Conservation (phyloP, 2,888 invertebrate species). For the Volucella bombylans region DNA sequence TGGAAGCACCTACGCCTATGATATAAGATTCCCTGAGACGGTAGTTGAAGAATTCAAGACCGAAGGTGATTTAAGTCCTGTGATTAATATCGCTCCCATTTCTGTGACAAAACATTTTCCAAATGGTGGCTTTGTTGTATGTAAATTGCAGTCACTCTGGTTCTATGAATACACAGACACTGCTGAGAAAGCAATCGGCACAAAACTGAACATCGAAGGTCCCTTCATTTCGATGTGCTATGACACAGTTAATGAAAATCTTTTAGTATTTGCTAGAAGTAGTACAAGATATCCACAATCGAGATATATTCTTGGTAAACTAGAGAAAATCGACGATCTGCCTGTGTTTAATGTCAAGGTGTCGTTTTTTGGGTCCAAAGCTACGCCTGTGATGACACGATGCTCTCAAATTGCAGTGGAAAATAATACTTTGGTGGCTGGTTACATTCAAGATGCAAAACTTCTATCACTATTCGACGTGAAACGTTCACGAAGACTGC, state of each 20-base stretch:
- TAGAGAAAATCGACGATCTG: constrained; percentile 83
- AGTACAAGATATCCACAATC: constrained; percentile 84
- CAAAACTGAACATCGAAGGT: constrained; percentile 86
- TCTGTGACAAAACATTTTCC: constrained; percentile 82
- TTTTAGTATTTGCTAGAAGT: constrained; percentile 89
- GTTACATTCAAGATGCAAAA: constrained; percentile 89
- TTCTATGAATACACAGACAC: constrained; percentile 84
- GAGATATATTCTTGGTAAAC: constrained; percentile 84
- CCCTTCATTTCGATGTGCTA: constrained; percentile 90
- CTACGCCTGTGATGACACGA: constrained; percentile 86
- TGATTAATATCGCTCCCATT: constrained; percentile 86
- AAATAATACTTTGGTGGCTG: constrained; percentile 86
- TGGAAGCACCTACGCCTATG: constrained; percentile 89
- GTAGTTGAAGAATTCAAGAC: constrained; percentile 83
- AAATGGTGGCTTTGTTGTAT: constrained; percentile 87
- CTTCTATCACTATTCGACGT: constrained; percentile 87
- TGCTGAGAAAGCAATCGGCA: constrained; percentile 82
- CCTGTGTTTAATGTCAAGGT: constrained; percentile 85
- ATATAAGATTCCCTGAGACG: constrained; percentile 86
- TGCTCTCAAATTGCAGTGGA: constrained; percentile 81
- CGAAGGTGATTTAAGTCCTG: constrained; percentile 87
- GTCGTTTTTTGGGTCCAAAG: constrained; percentile 87
- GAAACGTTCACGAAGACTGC: constrained; percentile 84
- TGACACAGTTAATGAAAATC: constrained; percentile 85
- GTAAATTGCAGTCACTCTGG: constrained; percentile 89